Percentiles rank a stretch among this genome's conserved stretches.
phyloP scores from a whole-genome alignment of 2,113 vertebrate genomes.

The Hymenochirus boettgeri region DNA sequence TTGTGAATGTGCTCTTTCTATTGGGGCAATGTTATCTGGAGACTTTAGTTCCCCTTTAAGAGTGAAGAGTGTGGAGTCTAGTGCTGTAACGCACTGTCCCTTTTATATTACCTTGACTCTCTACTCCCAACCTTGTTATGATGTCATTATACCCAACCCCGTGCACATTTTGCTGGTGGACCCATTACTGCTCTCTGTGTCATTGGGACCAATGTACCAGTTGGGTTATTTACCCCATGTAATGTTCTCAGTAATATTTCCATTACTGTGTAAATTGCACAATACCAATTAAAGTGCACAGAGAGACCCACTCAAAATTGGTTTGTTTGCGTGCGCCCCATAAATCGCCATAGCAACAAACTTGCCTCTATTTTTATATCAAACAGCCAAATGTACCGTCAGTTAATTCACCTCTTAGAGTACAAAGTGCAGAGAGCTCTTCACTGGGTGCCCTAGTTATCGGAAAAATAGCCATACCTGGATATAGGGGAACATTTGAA shows the following conservation, averaged over 20 bases:
- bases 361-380: conserved; percentile 27
- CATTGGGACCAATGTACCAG: too few relatives aligned
- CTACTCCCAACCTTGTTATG: too few relatives aligned
- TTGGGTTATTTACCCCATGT: not conserved
- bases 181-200: too few relatives aligned
- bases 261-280: conserved; percentile 10
- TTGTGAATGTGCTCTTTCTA: too few relatives aligned
- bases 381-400: conserved; percentile 19
- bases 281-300: conserved; percentile 26
- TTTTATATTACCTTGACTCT: too few relatives aligned
- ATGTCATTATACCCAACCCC: too few relatives aligned
- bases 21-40: too few relatives aligned
- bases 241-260: not conserved
- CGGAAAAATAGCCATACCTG: too few relatives aligned
- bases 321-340: conserved; percentile 33
- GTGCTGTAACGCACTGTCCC: too few relatives aligned
- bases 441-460: not conserved
- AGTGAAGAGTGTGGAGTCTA: too few relatives aligned
- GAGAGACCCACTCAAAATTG: conserved; percentile 19
- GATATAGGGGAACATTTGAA: not conserved
- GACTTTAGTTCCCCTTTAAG: too few relatives aligned
- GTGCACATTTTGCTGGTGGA: too few relatives aligned
- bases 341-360: conserved; percentile 34
- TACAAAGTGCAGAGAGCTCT: conserved; percentile 8
- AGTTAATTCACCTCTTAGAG: conserved; percentile 30